Base-by-base conservation (phyloP, 2,888 invertebrate genomes). In the Onchidella celtica region DNA sequence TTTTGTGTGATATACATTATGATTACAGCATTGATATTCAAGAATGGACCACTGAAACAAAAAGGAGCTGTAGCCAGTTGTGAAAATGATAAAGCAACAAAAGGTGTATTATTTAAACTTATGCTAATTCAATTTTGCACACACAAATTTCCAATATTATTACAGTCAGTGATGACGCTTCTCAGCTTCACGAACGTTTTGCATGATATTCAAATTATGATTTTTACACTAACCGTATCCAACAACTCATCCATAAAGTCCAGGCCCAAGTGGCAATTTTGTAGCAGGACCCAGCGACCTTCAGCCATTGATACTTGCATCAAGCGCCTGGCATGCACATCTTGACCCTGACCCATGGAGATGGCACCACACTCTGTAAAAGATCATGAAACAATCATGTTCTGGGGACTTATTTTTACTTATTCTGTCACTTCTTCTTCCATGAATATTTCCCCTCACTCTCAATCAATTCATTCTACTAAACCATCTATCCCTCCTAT, bases 341-440 rank as follows among this genome's bases (percentile, higher is more conserved):
- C 99, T 94, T 99, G 98, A 0, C 98, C 99, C 95, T 99, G 99
- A 2, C 99, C 99, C 98, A 99, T 98, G 6, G 98, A 99, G 4
- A 99, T 97, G 0, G 97, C 96, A 91, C 96, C 96, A 87, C 93
- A 93, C 32, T 90, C 92, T 93, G 88, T 14, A 61, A 32, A 68
- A 24, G 27, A 47, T 38, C 27, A 3, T n/a, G n/a, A n/a, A n/a
- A n/a, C n/a, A n/a, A n/a, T n/a, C n/a, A n/a, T n/a, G n/a, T n/a
- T n/a, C n/a, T n/a, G n/a, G n/a, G n/a, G n/a, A n/a, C n/a, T n/a
- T n/a, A n/a, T 63, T 9, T n/a, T 68, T 29, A 27, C 17, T 47
- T 47, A 47, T 17, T 47, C 47, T 11, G 9, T 47, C 47, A 47
- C 17, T 47, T 47, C 17, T 11, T 47, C 47, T 47, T 47, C 47